Conservation (phyloP, 2,797 vertebrate genomes). For the Sparidentex hasta region DNA sequence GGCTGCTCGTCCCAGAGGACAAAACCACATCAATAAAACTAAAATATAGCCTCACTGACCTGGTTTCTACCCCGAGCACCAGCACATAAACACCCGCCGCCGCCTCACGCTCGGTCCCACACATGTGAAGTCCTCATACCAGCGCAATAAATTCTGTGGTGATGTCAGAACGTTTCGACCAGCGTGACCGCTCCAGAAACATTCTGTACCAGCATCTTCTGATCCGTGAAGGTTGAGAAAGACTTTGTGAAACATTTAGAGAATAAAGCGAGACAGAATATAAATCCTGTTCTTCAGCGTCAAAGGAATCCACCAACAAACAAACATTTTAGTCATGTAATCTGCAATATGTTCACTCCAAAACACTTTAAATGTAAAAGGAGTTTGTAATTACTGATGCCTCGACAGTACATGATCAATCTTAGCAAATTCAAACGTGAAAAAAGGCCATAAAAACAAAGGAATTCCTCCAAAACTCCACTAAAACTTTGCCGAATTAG, state of each 20-base stretch:
- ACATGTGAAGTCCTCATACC: not conserved
- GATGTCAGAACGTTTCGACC: not conserved
- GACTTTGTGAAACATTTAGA: too few relatives aligned
- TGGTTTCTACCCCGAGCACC: not conserved
- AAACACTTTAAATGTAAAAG: not conserved
- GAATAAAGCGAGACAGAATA: not conserved
- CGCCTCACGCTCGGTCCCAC: not conserved
- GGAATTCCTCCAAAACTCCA: too few relatives aligned
- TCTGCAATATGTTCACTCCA: not conserved
- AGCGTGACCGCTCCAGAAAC: not conserved
- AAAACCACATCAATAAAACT: conserved; percentile 26
- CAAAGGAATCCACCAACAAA: not conserved
- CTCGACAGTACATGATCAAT: too few relatives aligned
- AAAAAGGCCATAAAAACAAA: too few relatives aligned
- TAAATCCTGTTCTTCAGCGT: not conserved
- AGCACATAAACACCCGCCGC: not conserved
- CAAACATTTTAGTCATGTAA: not conserved
- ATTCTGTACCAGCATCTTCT: not conserved
- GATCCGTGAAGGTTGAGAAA: not conserved
- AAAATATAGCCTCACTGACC: conserved; percentile 31
- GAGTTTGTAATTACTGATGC: too few relatives aligned
- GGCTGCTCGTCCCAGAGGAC: conserved; percentile 22
- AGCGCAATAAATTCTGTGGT: not conserved
- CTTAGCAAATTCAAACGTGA: too few relatives aligned
- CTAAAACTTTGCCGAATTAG: too few relatives aligned